Evolutionary conservation across 2,113 vertebrate species (phyloP).

Genomic region (Cathartes aura): DNA sequence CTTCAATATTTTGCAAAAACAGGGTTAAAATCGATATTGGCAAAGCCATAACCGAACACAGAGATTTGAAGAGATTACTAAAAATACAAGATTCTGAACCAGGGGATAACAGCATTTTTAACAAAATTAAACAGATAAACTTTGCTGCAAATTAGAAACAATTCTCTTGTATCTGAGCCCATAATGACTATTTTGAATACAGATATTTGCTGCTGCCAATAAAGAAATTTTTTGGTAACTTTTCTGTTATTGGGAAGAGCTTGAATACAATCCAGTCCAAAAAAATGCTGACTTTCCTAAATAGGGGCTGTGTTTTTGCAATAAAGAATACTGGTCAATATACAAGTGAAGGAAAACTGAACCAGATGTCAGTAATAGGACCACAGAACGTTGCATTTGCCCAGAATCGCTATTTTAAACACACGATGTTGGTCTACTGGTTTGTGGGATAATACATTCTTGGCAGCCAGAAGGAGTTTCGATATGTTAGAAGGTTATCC

Average conservation of each 20-base stretch:
- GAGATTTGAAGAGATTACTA: neutral
- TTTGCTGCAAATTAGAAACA: slow-evolving; percentile 41
- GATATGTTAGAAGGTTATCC: slow-evolving; percentile 77
- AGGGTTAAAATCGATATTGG: neutral
- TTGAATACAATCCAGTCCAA: slow-evolving; percentile 74
- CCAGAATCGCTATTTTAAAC: slow-evolving; percentile 85
- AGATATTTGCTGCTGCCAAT: slow-evolving; percentile 51
- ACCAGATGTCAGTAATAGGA: slow-evolving; percentile 84
- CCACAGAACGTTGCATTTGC: slow-evolving; percentile 80
- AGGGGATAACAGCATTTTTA: neutral
- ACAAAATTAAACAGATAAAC: slow-evolving; percentile 45
- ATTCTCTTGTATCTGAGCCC: slow-evolving; percentile 28
- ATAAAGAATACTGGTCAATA: slow-evolving; percentile 85
- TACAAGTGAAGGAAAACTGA: slow-evolving; percentile 83
- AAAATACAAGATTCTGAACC: neutral
- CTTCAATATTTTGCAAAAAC: neutral
- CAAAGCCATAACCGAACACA: neutral
- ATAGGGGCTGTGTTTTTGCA: slow-evolving; percentile 79
- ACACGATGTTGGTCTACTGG: slow-evolving; percentile 81
- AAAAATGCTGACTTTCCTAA: slow-evolving; percentile 79
- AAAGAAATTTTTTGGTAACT: slow-evolving; percentile 66
- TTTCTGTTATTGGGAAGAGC: slow-evolving; percentile 71
- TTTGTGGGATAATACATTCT: slow-evolving; percentile 80
- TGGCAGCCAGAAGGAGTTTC: slow-evolving; percentile 75
- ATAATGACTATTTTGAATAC: slow-evolving; percentile 58